Conservation (phyloP, 2,797 vertebrate species). For the Myripristis murdjan region DNA sequence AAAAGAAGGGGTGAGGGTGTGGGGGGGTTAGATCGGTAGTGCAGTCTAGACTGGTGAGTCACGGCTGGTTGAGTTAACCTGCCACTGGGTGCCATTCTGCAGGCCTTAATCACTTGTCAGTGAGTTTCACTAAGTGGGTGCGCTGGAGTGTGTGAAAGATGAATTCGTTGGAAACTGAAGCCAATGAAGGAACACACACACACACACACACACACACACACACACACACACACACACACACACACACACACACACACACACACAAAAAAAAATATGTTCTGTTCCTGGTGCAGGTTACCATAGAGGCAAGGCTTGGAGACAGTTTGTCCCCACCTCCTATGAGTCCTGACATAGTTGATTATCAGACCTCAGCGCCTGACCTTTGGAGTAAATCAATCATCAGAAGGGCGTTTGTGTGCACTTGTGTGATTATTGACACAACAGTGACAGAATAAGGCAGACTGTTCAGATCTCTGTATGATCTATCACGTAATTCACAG, state of each 20-base stretch:
- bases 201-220: slow-evolving; percentile 30
- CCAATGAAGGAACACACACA: slow-evolving; percentile 15
- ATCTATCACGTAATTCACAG: slow-evolving; percentile 3
- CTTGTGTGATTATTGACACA: neutral
- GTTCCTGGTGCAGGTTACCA: slow-evolving; percentile 8
- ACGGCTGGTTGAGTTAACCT: slow-evolving; percentile 47
- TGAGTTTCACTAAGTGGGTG: slow-evolving; percentile 40
- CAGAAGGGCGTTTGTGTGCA: slow-evolving; percentile 1
- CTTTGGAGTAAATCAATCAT: slow-evolving; percentile 65
- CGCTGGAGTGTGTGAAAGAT: slow-evolving; percentile 52
- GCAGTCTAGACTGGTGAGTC: slow-evolving; percentile 57
- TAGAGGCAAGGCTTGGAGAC: slow-evolving; percentile 8
- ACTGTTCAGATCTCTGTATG: slow-evolving; percentile 1
- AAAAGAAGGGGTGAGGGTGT: too few relatives aligned
- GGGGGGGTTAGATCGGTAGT: slow-evolving; percentile 46
- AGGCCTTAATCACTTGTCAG: slow-evolving; percentile 50
- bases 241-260: slow-evolving; percentile 33
- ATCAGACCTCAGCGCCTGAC: slow-evolving; percentile 50
- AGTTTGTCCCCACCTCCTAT: slow-evolving; percentile 33
- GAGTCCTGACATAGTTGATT: slow-evolving; percentile 33
- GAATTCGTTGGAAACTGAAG: slow-evolving; percentile 31
- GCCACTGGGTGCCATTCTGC: slow-evolving; percentile 38
- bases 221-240: slow-evolving; percentile 12
- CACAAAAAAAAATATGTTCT: neutral
- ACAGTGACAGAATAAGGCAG: slow-evolving; percentile 4